These are phyloP conservation scores for Matsumurasca onukii DNA, from an alignment of 1,140 invertebrate species.

Conservation along the genomic window DNA sequence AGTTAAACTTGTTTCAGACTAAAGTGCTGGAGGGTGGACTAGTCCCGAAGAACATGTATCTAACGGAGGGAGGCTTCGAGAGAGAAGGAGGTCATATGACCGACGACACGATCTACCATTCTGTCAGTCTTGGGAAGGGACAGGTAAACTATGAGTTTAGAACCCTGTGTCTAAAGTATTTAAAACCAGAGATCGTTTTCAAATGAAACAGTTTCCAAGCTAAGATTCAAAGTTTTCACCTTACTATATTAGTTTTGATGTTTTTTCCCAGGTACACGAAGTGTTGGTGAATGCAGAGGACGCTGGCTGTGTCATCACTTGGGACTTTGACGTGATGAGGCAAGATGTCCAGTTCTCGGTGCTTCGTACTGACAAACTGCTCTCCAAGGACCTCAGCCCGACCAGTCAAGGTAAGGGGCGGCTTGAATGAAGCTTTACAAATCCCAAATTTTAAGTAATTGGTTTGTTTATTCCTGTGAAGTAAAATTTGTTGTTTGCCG, in stretches of 20 bases:
- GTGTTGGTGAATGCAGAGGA: slow-evolving; percentile 80
- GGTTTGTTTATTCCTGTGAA: no score
- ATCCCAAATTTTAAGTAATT: no score
- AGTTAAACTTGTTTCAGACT: no score
- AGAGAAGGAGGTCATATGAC: slow-evolving; percentile 59
- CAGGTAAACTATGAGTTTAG: slow-evolving; percentile 47
- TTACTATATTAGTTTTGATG: background rate
- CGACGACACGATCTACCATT: slow-evolving; percentile 71
- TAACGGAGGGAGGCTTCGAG: slow-evolving; percentile 66
- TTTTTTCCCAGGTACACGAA: slow-evolving; percentile 69
- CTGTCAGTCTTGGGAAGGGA: slow-evolving; percentile 65
- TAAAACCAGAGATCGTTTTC: background rate
- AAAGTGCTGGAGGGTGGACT: slow-evolving; percentile 83
- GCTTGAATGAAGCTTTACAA: no score
- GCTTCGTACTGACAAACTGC: slow-evolving; percentile 62
- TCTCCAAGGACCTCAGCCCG: slow-evolving; percentile 40
- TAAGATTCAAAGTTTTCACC: background rate
- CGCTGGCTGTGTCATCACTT: slow-evolving; percentile 87
- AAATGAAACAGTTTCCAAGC: background rate
- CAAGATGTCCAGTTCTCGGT: slow-evolving; percentile 87
- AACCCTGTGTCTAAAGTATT: background rate
- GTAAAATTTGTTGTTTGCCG: no score
- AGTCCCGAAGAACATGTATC: slow-evolving; percentile 87
- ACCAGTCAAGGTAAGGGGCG: slow-evolving; percentile 25
- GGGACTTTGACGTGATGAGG: slow-evolving; percentile 95